A percentile compares a stretch with the other conserved stretches of the same genome.
Conservation (phyloP, 2,113 vertebrate species). For the Physeter macrocephalus region DNA sequence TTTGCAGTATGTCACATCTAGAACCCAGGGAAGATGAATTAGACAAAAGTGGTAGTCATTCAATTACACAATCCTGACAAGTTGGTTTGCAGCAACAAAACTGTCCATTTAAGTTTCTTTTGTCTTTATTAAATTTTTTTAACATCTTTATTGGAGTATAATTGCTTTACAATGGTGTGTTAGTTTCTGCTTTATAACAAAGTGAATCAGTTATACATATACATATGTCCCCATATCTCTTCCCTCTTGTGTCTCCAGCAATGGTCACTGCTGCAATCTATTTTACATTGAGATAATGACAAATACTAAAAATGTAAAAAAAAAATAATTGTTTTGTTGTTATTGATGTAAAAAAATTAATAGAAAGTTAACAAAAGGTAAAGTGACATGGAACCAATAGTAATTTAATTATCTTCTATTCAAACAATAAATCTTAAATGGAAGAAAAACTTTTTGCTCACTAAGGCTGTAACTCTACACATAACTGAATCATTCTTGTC, state of each 20-base stretch:
- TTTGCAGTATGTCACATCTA: slow-evolving; percentile 48
- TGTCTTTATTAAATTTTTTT: slow-evolving; percentile 68
- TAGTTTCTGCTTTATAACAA: background rate
- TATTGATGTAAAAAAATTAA: background rate
- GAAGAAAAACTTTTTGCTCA: background rate
- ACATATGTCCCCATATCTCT: no score
- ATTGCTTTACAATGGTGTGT: no score
- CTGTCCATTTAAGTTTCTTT: slow-evolving; percentile 82
- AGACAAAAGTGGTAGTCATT: slow-evolving; percentile 46
- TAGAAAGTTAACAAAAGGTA: background rate
- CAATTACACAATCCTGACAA: slow-evolving; percentile 55
- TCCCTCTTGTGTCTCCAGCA: slow-evolving; percentile 51
- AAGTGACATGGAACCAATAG: background rate
- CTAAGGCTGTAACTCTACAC: background rate
- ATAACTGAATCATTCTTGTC: background rate
- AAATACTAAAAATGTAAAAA: background rate
- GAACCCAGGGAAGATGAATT: slow-evolving; percentile 48
- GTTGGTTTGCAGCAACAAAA: background rate
- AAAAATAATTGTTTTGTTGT: background rate
- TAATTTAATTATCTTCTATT: background rate
- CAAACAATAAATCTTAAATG: background rate
- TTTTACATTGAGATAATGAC: slow-evolving; percentile 53
- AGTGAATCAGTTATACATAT: no score
- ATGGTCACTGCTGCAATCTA: slow-evolving; percentile 81
- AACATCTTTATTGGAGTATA: no score